Base-by-base conservation (phyloP, 2,888 invertebrate species). In the Brachyopa scutellaris region DNA sequence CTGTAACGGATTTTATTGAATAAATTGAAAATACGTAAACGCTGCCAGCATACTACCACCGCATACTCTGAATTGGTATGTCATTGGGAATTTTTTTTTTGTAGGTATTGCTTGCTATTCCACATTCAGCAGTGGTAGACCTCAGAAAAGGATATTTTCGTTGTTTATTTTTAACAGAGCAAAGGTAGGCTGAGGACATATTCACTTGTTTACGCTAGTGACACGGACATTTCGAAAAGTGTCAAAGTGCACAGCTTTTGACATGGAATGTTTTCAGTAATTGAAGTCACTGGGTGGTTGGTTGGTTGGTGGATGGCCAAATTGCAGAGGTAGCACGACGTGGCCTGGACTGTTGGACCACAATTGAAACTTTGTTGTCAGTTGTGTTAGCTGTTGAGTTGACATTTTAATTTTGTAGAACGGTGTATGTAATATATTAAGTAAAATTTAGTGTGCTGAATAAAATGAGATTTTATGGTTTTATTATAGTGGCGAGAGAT, bases 261-360 rank as follows among this genome's bases (percentile, higher is more conserved):
- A 67, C 76, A 61, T 67, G 19, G 59, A 59, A 76, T 67, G 51
- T 61, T 67, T 42, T 23, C 66, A 61, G 59, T 76, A 67, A 76
- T 67, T 67, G 76, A 67, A 76, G 67, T 36, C 53, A 33, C 8
- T 2, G 2, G 3, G 40, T 11, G 42, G 9, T 19, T 13, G 15
- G 26, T 26, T 6, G 26, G 3, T 6, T 26, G 4, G 26, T 26
- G 26, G 26, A n/a, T 26, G 26, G 26, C 6, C 6, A 6, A 26
- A 26, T 26, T 6, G 26, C 4, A 5, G 26, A 5, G 26, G 26
- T 26, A 5, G 26, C 26, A 6, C 26, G 26, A 6, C 26, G 26
- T 6, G 6, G 26, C 6, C 26, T 5, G 31, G 31, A 11, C n/a
- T n/a, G 33, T 4, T 33, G 51, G n/a, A 73, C 62, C 36, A 15